Evolutionary conservation across 2,888 invertebrate species (phyloP).

Genomic region (Mimachlamys varia): DNA sequence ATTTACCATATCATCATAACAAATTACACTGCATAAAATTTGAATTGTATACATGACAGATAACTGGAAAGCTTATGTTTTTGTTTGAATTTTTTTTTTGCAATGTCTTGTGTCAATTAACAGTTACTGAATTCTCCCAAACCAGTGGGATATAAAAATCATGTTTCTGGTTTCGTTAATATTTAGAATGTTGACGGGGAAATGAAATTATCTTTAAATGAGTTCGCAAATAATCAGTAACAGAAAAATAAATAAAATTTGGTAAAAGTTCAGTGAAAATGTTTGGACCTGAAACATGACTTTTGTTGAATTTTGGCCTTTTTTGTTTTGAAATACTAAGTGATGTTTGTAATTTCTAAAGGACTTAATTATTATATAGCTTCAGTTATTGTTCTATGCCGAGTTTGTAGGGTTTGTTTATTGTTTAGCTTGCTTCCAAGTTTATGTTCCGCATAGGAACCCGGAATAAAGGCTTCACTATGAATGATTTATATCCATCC

Average conservation of each 20-base stretch:
- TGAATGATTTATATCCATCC: neutral
- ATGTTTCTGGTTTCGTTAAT: neutral
- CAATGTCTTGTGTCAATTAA: neutral
- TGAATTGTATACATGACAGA: neutral
- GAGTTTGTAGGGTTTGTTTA: neutral
- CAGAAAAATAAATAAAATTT: neutral
- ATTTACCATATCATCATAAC: no score
- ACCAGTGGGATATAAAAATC: neutral
- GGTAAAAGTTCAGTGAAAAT: neutral
- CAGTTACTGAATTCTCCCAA: neutral
- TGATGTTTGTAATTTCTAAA: no score
- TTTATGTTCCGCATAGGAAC: neutral
- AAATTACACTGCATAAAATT: constrained; percentile 1
- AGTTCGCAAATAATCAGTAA: no score
- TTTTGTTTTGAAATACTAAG: no score
- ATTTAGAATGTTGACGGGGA: neutral
- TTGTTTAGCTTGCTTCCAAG: neutral
- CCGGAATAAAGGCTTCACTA: neutral
- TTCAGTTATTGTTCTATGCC: no score
- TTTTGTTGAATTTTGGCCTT: neutral
- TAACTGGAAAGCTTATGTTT: neutral
- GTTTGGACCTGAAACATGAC: neutral
- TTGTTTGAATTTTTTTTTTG: neutral
- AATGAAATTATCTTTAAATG: neutral
- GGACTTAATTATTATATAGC: no score